Evolutionary conservation across 2,888 invertebrate genomes (phyloP), one percentile per base, ranked within the genome.

Genomic region (Epinotia demarniana): DNA sequence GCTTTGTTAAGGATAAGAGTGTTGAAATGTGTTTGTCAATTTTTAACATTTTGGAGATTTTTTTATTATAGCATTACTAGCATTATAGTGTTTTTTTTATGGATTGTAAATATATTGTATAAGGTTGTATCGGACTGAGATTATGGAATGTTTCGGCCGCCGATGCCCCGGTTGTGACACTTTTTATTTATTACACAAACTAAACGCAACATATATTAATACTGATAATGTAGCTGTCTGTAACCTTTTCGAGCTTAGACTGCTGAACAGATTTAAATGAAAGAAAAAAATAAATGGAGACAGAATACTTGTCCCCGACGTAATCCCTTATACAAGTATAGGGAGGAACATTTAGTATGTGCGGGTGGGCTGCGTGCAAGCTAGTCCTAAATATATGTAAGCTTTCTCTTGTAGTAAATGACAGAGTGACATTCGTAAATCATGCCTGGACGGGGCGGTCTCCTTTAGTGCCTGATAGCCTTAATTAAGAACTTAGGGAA

Each of bases 1-100:
- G 93, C 93, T 94, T 94, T 93, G 89, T 87, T 93, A 92, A 92
- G 66, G 87, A 86, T 93, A 93, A 93, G 93, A 87, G 92, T 92
- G 91, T 92, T 92, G 88, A 77, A 84, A 91, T 92, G 92, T 93
- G 92, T 94, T 92, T 93, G 91, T 93, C 92, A 87, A 89, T 90
- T 92, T 90, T 90, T 88, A 89, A 91, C 89, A 88, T 90, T 66
- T 92, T 91, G 89, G 90, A 90, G 89, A 87, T 90, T 89, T 89
- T 81, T 83, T 83, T 87, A 75, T 71, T 39, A 70, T 71, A 75
- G 67, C 61, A 85, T 90, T 89, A 86, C 86, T 82, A 75, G 72
- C 70, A 84, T 90, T 89, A 87, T 86, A 82, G 85, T 77, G 91
- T 90, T 92, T 91, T 84, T 33, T 91, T 91, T 91, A 80, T 81